Base-by-base conservation (phyloP, 2,113 vertebrate genomes). In the Malaclemys terrapin region DNA sequence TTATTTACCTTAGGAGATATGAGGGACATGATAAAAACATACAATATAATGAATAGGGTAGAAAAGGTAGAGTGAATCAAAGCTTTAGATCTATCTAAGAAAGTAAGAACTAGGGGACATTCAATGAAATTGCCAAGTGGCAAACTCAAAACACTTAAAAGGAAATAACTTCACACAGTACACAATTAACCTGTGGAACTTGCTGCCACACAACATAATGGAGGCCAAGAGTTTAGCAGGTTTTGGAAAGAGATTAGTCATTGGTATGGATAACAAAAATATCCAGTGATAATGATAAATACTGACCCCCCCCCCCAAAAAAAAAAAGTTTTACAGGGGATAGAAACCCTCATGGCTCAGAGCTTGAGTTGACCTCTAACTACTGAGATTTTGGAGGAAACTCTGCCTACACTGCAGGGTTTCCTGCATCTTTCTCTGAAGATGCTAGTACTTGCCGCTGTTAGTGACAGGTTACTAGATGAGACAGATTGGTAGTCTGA, bases 281-380 rank as follows among this genome's bases (percentile, higher is more conserved):
- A 72, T 38, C 17, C 65, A 5, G 19, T 10, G 8, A 22, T 72
- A 72, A 72, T 72, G 20, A n/a, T 20, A 38, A 38, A 38, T 72
- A 72, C 65, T 72, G 65, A 38, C 62, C 16, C 38, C 38, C 38
- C 3, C 38, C 38, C 38, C 38, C n/a, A 35, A 8, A 85, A 42
- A 79, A 89, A 89, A 47, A 22, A 42, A 42, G 89, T 85, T 93
- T 88, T 72, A 92, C 57, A 65, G 78, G 93, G 25, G 42, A 81
- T 80, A 69, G 24, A 80, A 89, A 80, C 38, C 90, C 82, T 31
- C 5, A 5, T 80, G 52, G 93, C 95, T 93, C 50, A 45, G 65
- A 81, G 27, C 53, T 93, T 47, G 4, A 47, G 11, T 80, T 35
- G 57, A 83, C 62, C 24, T 96, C 86, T 83, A 92, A 89, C 62